Percentiles rank a stretch among this genome's conserved stretches.
Conservation (phyloP, 2,113 vertebrate genomes). For the Carassius auratus region DNA sequence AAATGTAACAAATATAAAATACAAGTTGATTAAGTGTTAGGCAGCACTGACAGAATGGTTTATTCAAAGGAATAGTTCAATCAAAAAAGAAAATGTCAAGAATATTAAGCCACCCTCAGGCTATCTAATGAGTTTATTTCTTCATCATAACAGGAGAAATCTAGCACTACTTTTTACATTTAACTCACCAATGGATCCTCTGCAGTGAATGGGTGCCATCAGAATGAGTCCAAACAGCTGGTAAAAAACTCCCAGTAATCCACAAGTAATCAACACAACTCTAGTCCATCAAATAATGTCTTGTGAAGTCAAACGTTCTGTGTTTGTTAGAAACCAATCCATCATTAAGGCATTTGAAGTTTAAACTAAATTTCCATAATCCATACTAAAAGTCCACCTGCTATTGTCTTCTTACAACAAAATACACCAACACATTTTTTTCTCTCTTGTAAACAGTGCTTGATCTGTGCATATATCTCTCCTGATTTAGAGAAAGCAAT, state of each 20-base stretch:
- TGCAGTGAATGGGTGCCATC: background rate
- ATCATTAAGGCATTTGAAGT: no score
- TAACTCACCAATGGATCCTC: background rate
- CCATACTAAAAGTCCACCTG: background rate
- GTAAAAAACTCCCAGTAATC: no score
- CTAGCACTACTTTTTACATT: background rate
- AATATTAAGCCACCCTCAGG: background rate
- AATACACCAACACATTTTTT: background rate
- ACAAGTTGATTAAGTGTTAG: background rate
- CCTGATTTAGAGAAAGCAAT: background rate
- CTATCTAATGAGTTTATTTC: background rate
- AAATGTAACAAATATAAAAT: background rate
- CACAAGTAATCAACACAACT: no score
- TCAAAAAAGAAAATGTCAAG: background rate
- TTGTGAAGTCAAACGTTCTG: no score
- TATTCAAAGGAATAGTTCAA: background rate
- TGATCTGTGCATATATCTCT: background rate
- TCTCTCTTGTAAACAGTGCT: background rate
- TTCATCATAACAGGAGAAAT: no score
- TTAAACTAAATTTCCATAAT: background rate
- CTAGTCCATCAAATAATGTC: no score
- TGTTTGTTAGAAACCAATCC: no score
- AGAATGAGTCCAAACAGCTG: background rate
- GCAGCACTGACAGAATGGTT: background rate
- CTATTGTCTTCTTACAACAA: background rate